Conservation (phyloP, 2,797 vertebrate species). For the Danionella dracula region DNA sequence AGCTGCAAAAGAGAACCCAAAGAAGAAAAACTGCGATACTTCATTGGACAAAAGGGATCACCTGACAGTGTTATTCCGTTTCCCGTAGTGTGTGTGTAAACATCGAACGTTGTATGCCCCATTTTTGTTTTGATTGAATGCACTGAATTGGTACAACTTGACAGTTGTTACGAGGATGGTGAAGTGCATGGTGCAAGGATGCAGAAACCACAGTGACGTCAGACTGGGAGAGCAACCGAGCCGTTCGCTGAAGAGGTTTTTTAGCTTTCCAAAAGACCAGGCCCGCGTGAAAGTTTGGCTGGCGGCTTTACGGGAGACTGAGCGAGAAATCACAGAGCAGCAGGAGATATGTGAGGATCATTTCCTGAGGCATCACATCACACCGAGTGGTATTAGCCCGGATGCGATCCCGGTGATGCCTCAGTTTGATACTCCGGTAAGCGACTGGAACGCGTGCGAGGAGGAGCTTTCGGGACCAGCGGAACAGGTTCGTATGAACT, state of each 20-base stretch:
- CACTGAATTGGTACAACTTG: not conserved
- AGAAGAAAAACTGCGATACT: not conserved
- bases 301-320: constrained; percentile 52
- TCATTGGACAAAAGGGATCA: constrained; percentile 12
- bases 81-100: constrained; percentile 13
- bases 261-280: constrained; percentile 62
- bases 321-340: constrained; percentile 28
- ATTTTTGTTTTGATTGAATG: not conserved
- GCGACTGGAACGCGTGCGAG: constrained; percentile 28
- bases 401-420: constrained; percentile 56
- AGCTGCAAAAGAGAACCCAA: not conserved
- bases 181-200: constrained; percentile 67
- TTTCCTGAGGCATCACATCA: constrained; percentile 57
- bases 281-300: constrained; percentile 64
- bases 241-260: constrained; percentile 61
- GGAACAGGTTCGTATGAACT: not conserved
- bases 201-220: constrained; percentile 54
- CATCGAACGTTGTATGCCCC: not conserved
- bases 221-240: constrained; percentile 31
- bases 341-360: constrained; percentile 60
- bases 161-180: constrained; percentile 52
- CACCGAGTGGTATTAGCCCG: constrained; percentile 29
- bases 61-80: not conserved
- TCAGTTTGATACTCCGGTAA: constrained; percentile 40
- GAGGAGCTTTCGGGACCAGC: constrained; percentile 34